A percentile compares a stretch with the other conserved stretches of the same genome.
Evolutionary conservation across 2,888 invertebrate genomes (phyloP).

Genomic region (Rhimphoctona megacephalus): DNA sequence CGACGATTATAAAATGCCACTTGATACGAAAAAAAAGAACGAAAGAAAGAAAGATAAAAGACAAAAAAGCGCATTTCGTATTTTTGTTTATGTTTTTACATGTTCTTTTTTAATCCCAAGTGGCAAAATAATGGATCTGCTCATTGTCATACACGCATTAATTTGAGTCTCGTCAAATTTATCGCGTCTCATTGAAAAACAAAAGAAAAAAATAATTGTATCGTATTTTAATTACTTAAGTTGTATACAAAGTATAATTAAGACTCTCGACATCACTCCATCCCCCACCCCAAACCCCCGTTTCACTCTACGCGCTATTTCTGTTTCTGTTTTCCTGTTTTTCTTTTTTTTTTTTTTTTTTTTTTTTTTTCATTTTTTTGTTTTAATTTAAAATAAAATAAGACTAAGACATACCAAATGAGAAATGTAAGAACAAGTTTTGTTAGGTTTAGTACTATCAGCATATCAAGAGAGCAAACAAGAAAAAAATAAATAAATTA

Average conservation of each 20-base stretch:
- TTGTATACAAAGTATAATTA: slow-evolving; percentile 74
- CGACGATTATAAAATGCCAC: slow-evolving; percentile 51
- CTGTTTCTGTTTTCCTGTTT: neutral
- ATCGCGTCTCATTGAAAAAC: slow-evolving; percentile 74
- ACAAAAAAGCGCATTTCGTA: neutral
- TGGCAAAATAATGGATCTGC: slow-evolving; percentile 78
- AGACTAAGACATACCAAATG: slow-evolving; percentile 85
- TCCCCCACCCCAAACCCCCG: slow-evolving; percentile 25
- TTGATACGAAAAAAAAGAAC: slow-evolving; percentile 17
- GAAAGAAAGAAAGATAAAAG: neutral
- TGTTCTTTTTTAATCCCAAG: slow-evolving; percentile 44
- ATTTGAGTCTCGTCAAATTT: slow-evolving; percentile 75
- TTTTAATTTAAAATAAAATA: slow-evolving; percentile 76
- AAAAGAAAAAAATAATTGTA: neutral
- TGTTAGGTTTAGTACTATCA: slow-evolving; percentile 82
- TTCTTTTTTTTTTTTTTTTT: slow-evolving; percentile 67
- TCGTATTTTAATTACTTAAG: slow-evolving; percentile 34
- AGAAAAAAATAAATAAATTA: slow-evolving; percentile 52
- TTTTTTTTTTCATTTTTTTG: neutral
- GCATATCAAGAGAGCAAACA: slow-evolving; percentile 83
- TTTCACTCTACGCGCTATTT: neutral
- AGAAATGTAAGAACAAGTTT: slow-evolving; percentile 83
- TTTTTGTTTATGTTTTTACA: neutral
- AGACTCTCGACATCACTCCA: slow-evolving; percentile 54
- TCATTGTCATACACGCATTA: slow-evolving; percentile 75